Base-by-base conservation (phyloP, 2,888 invertebrate species). In the Allophyes oxyacanthae region DNA sequence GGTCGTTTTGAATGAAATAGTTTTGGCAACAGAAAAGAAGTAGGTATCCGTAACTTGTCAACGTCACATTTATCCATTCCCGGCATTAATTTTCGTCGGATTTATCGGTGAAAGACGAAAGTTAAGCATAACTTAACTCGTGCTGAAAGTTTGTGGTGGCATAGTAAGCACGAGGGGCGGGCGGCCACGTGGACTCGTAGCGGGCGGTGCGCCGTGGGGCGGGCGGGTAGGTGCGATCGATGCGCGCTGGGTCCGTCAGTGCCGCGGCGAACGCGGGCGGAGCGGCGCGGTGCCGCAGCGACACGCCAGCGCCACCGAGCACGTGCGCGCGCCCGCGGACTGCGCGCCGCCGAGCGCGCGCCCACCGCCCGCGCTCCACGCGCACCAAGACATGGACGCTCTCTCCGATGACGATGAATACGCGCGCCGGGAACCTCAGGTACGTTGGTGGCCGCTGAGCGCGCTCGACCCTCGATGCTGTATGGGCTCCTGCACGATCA, bases 371-470 rank as follows among this genome's bases (percentile, higher is more conserved):
- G 79, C 81, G 78, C 72, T 65, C 81, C 84, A 75, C 83, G 60
- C 81, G 63, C 69, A 59, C 61, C 74, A 61, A 79, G 87, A 86
- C 86, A 94, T 94, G 93, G 92, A 94, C 90, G 91, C 90, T 83
- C 93, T 93, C 85, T 92, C 92, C 83, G 93, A 94, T 86, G 93
- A 94, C 85, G 92, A 93, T 79, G 93, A 94, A 48, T 92, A 85
- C 83, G 78, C 87, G 85, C 91, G 91, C 84, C 90, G 91, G 68
- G 91, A 91, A 74, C 87, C 87, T 77, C 92, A 93, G 93, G 93
- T 94, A 91, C 77, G 84, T 79, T 60, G 46, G 45, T 53, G 55
- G 57, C 53, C 64, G 52, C 55, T 45, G 45, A 54, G 59, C 46
- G 63, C 64, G 37, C 43, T 44, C 25, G 32, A 55, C 50, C 55